phyloP scores from a whole-genome alignment of 1,140 invertebrate genomes.

The Tachypleus tridentatus region DNA sequence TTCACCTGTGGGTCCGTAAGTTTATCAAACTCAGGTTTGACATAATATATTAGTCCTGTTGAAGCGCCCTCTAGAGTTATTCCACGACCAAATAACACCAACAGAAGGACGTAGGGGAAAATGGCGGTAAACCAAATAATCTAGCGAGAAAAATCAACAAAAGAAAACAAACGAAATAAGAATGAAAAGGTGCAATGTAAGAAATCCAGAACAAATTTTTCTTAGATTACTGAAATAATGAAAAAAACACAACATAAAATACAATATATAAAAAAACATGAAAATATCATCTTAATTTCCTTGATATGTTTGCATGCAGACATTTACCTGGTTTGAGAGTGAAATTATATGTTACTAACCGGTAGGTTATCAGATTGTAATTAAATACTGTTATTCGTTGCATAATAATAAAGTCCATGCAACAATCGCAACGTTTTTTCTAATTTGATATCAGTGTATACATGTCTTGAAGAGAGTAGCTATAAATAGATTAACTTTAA shows the following conservation, averaged over 20 bases:
- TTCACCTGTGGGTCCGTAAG: slow-evolving; percentile 24
- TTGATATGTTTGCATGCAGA: neutral
- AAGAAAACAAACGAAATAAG: neutral
- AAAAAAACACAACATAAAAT: neutral
- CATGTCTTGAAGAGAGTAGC: no score
- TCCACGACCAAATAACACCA: slow-evolving; percentile 53
- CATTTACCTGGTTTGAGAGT: neutral
- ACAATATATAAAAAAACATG: neutral
- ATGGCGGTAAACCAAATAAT: slow-evolving; percentile 79
- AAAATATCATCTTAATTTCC: neutral
- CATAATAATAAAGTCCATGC: no score
- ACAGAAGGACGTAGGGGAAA: slow-evolving; percentile 63
- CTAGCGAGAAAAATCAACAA: slow-evolving; percentile 27
- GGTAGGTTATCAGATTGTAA: no score
- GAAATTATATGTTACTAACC: no score
- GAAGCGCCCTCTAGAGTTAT: slow-evolving; percentile 37
- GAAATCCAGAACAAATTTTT: neutral
- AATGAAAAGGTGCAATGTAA: neutral
- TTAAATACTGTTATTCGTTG: no score
- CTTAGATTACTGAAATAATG: neutral
- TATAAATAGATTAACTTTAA: no score
- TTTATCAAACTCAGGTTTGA: slow-evolving; percentile 22
- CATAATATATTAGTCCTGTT: slow-evolving; percentile 31
- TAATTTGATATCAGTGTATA: no score
- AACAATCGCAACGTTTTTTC: no score